phyloP scores from a whole-genome alignment of 2,113 vertebrate species.

The Rhynchopsitta pachyrhyncha region DNA sequence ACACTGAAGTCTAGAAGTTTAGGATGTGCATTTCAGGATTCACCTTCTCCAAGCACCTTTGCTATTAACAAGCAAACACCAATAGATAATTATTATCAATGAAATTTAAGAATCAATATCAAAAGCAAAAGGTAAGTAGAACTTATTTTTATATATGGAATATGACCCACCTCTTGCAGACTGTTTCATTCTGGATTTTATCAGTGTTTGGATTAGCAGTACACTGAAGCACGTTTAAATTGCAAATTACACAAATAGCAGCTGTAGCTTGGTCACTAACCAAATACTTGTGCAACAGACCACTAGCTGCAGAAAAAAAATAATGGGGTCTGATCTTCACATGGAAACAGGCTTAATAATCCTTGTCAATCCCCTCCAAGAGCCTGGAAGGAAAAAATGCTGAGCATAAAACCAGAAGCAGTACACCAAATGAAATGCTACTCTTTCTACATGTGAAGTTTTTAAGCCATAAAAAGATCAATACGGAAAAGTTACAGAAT shows the following conservation, averaged over 20 bases:
- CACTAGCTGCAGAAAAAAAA: not conserved
- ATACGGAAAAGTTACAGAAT: not conserved
- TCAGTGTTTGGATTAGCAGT: not conserved
- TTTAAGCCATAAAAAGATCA: not conserved
- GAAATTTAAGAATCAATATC: not conserved
- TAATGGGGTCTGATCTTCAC: not conserved
- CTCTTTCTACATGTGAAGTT: not conserved
- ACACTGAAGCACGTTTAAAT: rapidly evolving
- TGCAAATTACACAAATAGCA: not conserved
- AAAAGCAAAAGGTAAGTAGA: not conserved
- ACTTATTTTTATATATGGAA: not conserved
- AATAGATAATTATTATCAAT: rapidly evolving
- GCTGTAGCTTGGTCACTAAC: not conserved
- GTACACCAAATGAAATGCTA: not conserved
- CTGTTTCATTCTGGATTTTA: not conserved
- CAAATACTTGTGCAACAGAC: not conserved
- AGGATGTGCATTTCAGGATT: rapidly evolving
- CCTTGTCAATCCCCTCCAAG: no score
- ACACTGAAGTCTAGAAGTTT: rapidly evolving
- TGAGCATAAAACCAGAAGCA: not conserved
- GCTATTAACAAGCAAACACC: rapidly evolving
- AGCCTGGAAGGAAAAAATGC: not conserved
- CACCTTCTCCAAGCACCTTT: not conserved
- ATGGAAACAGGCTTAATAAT: not conserved
- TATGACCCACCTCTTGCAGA: not conserved